Base-by-base conservation (phyloP, 1,140 invertebrate genomes). In the Varroa destructor region DNA sequence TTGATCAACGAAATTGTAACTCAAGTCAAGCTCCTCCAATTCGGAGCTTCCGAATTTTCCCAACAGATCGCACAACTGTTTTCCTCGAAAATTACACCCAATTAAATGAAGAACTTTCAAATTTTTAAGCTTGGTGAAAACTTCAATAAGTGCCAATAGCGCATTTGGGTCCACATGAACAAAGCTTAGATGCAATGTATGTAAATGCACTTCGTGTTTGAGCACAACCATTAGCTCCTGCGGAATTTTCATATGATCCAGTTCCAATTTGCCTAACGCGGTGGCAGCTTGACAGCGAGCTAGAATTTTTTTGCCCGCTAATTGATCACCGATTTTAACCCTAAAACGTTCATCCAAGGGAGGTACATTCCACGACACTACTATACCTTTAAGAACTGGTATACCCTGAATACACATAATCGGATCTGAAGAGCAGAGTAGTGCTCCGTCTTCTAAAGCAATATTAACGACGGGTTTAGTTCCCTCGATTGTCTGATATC, bases 321-420 rank as follows among this genome's bases (percentile, higher is more conserved):
- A 12, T 40, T 40, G 40, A 37, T 46, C 61, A 14, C 40, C 46
- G 1, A 67, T 14, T 37, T 67, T 67, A 46, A 25, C 46, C 46
- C 40, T 67, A 37, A 67, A 14, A 14, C 61, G 40, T 46, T 67
- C 61, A 2, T 67, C 61, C 40, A 67, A 46, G 14, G 61, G 40
- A 12, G 61, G 61, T 3, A 67, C 61, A 46, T 37, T 67, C 61
- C 61, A 67, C 4, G 61, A n/a, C 14, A 40, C 61, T 40, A 67
- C 61, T 25, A 67, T 8, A 14, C 61, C 61, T 37, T 67, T 67
- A 40, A 67, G 61, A n/a, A 67, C 61, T 3, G 61, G 61, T 43
- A 67, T 67, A 37, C 61, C 61, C 61, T 67, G 61, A 67, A 67
- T 46, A 8, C 61, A 67, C 3, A 67, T 37, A 40, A 67, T 67